These are phyloP conservation scores for Psilanteris sp. DNA, from an alignment of 1,140 invertebrate species.

Conservation along the genomic window DNA sequence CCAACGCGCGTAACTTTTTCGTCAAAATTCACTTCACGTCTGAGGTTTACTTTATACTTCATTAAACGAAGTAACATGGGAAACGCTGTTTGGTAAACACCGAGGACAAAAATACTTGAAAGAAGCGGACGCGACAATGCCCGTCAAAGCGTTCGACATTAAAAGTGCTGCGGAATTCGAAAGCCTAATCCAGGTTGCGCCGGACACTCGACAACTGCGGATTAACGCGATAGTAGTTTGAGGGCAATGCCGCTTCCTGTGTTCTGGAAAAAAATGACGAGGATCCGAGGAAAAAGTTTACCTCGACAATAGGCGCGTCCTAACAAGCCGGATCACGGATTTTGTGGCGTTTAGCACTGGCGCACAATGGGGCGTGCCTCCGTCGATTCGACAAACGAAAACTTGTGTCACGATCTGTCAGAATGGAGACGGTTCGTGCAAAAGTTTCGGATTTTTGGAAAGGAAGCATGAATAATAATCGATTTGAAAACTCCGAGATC, in stretches of 20 bases:
- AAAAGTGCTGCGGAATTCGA: constrained; percentile 63
- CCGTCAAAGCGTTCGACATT: constrained; percentile 25
- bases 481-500: too few species aligned
- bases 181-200: constrained; percentile 67
- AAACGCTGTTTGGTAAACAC: constrained; percentile 39
- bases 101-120: constrained; percentile 42
- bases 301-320: constrained; percentile 67
- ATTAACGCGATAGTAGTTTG: constrained; percentile 47
- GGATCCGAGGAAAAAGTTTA: constrained; percentile 63
- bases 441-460: too few species aligned
- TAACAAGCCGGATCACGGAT: constrained; percentile 74
- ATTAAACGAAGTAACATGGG: constrained; percentile 41
- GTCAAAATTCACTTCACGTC: constrained; percentile 12
- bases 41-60: constrained; percentile 22
- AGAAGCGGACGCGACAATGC: constrained; percentile 29
- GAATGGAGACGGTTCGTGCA: constrained; percentile 28
- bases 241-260: constrained; percentile 51
- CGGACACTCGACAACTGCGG: constrained; percentile 60
- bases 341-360: constrained; percentile 74
- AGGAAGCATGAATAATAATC: too few species aligned
- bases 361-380: constrained; percentile 62
- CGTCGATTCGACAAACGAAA: constrained; percentile 37
- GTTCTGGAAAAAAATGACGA: constrained; percentile 49
- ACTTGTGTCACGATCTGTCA: constrained; percentile 53
- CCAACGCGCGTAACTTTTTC: too few species aligned